Conservation (phyloP, 2,113 vertebrate genomes). For the Actenoides hombroni region DNA sequence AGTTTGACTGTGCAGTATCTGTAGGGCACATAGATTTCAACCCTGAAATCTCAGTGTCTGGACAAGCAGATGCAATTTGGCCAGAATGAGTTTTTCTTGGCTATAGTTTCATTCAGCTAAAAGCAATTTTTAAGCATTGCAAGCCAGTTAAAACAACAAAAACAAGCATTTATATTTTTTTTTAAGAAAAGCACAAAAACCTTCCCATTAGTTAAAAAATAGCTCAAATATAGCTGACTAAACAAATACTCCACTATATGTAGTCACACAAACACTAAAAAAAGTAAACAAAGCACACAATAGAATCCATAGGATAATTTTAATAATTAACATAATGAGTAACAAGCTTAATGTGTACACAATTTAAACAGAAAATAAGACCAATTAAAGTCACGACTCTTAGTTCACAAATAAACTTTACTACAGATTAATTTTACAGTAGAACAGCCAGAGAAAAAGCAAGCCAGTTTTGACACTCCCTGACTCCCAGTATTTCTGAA, state of each 20-base stretch:
- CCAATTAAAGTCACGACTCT: neutral
- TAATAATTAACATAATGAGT: neutral
- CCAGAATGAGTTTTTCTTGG: neutral
- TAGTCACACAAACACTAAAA: neutral
- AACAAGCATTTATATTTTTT: neutral
- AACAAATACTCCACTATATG: neutral
- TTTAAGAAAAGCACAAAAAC: neutral
- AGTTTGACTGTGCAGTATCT: fast-evolving
- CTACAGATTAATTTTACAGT: neutral
- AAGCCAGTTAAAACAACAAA: conserved; percentile 19
- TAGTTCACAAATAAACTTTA: neutral
- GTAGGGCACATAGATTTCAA: neutral
- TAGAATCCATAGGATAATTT: neutral
- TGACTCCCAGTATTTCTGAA: neutral
- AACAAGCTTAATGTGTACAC: neutral
- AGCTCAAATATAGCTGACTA: neutral
- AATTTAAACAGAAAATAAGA: neutral
- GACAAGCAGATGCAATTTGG: neutral
- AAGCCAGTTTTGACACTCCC: neutral
- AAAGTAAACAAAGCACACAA: conserved; percentile 9
- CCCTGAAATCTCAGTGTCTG: neutral
- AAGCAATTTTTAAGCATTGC: neutral
- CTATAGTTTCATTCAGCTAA: neutral
- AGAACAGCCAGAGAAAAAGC: neutral
- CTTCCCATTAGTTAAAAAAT: neutral